Evolutionary conservation across 2,113 vertebrate species (phyloP).

Genomic region (Nicator chloris): DNA sequence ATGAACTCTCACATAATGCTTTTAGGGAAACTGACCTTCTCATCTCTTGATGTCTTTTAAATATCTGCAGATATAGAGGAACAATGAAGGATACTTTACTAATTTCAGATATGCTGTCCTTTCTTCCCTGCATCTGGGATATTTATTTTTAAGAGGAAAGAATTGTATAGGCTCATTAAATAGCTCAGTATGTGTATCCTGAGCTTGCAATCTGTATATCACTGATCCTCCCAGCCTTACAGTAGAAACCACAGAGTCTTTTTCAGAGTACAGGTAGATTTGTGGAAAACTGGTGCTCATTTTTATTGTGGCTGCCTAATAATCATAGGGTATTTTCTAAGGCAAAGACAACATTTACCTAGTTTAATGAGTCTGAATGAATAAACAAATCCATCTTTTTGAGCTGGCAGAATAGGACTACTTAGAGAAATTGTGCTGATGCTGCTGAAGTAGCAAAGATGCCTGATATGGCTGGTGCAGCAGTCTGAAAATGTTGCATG

Average conservation of each 20-base stretch:
- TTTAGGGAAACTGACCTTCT: not conserved
- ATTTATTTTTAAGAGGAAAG: not conserved
- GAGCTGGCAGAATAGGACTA: not conserved
- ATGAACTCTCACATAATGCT: not conserved
- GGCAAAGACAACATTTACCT: not conserved
- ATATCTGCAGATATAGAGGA: not conserved
- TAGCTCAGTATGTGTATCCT: not conserved
- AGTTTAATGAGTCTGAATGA: not conserved
- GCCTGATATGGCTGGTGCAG: not conserved
- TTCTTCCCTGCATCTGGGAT: not conserved
- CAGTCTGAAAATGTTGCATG: not conserved
- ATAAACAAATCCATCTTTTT: conserved; percentile 1
- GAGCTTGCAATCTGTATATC: not conserved
- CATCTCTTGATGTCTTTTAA: not conserved
- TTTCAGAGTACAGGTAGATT: not conserved
- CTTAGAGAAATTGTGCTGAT: not conserved
- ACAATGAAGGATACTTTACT: not conserved
- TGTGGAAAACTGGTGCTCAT: not conserved
- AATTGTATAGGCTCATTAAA: not conserved
- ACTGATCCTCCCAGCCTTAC: not conserved
- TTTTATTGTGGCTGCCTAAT: not conserved
- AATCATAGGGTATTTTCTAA: not conserved
- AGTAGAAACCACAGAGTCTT: not conserved
- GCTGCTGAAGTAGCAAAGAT: conserved; percentile 12
- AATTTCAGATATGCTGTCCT: not conserved